A percentile compares a stretch with the other conserved stretches of the same genome.
Conservation (phyloP, 2,113 vertebrate species). For the Elaphurus davidianus region DNA sequence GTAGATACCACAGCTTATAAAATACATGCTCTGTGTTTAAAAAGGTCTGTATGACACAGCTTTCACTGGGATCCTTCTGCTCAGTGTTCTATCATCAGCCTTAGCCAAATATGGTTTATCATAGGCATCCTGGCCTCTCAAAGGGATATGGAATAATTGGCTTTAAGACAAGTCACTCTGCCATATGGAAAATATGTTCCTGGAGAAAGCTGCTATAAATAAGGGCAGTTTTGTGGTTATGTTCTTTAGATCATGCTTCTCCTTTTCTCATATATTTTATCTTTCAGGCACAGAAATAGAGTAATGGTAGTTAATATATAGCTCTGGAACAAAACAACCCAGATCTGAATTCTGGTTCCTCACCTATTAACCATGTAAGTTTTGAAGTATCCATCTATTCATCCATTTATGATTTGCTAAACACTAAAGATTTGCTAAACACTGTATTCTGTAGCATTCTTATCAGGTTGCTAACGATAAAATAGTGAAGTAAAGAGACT, state of each 20-base stretch:
- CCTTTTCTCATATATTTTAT: neutral
- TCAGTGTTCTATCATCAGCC: neutral
- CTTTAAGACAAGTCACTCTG: constrained; percentile 10
- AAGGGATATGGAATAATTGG: neutral
- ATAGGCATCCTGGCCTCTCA: neutral
- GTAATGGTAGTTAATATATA: neutral
- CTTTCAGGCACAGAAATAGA: neutral
- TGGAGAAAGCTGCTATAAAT: neutral
- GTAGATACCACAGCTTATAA: neutral
- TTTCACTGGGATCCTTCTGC: constrained; percentile 4
- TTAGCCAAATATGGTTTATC: neutral
- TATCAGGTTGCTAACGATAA: neutral
- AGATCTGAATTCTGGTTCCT: neutral
- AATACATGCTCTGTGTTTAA: constrained; percentile 21
- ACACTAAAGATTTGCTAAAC: neutral
- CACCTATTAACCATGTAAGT: neutral
- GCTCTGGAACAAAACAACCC: neutral
- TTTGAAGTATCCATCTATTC: neutral
- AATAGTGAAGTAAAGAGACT: neutral
- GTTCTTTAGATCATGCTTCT: neutral
- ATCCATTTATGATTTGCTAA: neutral
- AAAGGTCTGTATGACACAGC: neutral
- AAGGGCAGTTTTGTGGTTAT: neutral
- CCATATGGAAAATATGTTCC: neutral
- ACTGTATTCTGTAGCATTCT: neutral